phyloP scores from a whole-genome alignment of 2,888 invertebrate genomes.

The Xanthorhoe spadicearia region DNA sequence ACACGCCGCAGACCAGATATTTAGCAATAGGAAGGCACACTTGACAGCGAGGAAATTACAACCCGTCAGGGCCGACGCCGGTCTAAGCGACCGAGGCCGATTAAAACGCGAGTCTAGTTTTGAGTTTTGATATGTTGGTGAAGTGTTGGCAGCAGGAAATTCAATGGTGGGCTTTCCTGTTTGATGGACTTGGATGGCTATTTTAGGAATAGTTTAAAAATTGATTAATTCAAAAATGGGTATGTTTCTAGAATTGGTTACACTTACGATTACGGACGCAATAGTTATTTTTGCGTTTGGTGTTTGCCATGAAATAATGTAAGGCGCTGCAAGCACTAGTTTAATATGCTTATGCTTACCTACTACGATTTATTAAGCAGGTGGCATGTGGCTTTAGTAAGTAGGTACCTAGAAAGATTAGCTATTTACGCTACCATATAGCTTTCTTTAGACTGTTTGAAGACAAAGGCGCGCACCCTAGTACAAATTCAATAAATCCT shows the following conservation, averaged over 20 bases:
- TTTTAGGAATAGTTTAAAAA: too few species aligned
- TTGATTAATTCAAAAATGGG: too few species aligned
- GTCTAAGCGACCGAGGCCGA: constrained; percentile 23
- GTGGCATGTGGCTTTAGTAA: background rate
- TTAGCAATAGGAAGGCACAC: constrained; percentile 35
- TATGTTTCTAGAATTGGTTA: too few species aligned
- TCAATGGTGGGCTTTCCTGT: constrained; percentile 2
- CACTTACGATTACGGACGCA: too few species aligned
- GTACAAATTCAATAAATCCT: constrained; percentile 1
- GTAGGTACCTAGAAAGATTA: background rate
- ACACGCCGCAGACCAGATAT: constrained; percentile 33
- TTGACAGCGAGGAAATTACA: constrained; percentile 71
- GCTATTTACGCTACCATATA: background rate
- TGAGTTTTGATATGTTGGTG: constrained; percentile 17
- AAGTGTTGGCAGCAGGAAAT: constrained; percentile 16
- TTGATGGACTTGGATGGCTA: constrained; percentile 4
- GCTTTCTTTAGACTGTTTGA: background rate
- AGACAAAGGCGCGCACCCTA: background rate
- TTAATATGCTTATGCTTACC: too few species aligned
- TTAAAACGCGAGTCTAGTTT: constrained; percentile 24
- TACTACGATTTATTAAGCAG: too few species aligned
- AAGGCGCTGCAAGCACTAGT: too few species aligned
- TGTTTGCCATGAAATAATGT: too few species aligned
- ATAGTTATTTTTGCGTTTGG: too few species aligned
- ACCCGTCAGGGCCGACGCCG: constrained; percentile 48